Base-by-base conservation (phyloP, 2,113 vertebrate genomes). In the Platichthys stellatus region DNA sequence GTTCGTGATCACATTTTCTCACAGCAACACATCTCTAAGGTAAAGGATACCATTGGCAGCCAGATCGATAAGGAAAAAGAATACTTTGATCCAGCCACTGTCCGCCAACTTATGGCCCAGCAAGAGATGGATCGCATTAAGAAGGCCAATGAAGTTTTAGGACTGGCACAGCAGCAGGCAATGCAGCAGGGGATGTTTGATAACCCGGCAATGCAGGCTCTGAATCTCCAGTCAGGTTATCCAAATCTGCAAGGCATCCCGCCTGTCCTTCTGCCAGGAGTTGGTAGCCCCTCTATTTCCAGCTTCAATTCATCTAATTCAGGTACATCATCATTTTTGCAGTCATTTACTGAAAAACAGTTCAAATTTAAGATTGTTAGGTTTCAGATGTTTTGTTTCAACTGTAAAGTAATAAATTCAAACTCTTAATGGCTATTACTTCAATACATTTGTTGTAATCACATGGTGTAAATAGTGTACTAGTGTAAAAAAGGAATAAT, bases 1-100 rank as follows among this genome's bases (percentile, higher is more conserved):
- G 96, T 99, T 90, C 96, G 98, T 84, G 98, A 99, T 95, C 98
- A 99, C 92, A 98, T 99, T 91, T 99, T 99, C 94, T 99, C 98
- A 91, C 96, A 96, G 90, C 97, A 99, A 94, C 98, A 99, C 95
- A 99, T 99, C 90, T 96, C 94, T 90, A 99, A 99, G 94, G 98
- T 99, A 87, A 99, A 99, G 92, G 98, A 99, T 90, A 99, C 97
- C 78, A 98, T 99, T 87, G 98, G 98, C 90, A 98, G 97, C 92
- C 98, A 99, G 93, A 92, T 99, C 65, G 98, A 99, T 92, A 99
- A 99, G 86, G 98, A 99, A 92, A 99, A 99, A 89, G 98, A 99
- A 87, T 99, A 99, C 91, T 98, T 99, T 88, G 98, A 99, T 93
- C 98, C 98, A 69, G 98, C 98, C 74, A 99, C 97, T 80, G 97